phyloP scores from a whole-genome alignment of 1,140 invertebrate species.

The Chymomyza costata region DNA sequence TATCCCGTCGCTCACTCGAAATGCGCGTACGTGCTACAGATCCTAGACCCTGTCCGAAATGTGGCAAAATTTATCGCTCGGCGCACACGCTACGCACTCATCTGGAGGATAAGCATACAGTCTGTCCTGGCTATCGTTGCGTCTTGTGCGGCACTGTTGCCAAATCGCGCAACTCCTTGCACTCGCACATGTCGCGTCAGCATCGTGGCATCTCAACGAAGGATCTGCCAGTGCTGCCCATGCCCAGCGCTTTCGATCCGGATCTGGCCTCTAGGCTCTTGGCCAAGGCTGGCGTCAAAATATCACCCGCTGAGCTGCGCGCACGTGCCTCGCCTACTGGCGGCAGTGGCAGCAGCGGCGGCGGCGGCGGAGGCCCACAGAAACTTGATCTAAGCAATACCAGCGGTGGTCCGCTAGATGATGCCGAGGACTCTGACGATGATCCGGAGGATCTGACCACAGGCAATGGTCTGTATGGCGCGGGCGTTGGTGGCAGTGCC shows the following conservation, averaged over 20 bases:
- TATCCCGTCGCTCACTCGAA: slow-evolving; percentile 85
- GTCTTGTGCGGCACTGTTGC: slow-evolving; percentile 94
- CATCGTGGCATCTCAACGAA: slow-evolving; percentile 94
- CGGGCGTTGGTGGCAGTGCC: slow-evolving; percentile 40
- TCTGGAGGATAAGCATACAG: slow-evolving; percentile 93
- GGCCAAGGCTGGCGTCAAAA: slow-evolving; percentile 91
- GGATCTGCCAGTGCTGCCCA: slow-evolving; percentile 91
- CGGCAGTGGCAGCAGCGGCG: slow-evolving; percentile 83
- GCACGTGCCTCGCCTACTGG: slow-evolving; percentile 87
- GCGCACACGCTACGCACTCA: slow-evolving; percentile 93
- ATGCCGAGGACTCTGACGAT: slow-evolving; percentile 77
- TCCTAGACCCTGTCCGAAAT: slow-evolving; percentile 92
- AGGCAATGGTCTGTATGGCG: slow-evolving; percentile 65
- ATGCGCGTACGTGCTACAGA: slow-evolving; percentile 92
- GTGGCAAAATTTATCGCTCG: slow-evolving; percentile 93
- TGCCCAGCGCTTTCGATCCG: slow-evolving; percentile 93
- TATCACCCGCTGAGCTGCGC: slow-evolving; percentile 86
- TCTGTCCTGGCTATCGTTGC: slow-evolving; percentile 92
- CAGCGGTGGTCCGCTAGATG: slow-evolving; percentile 75
- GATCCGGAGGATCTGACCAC: slow-evolving; percentile 88
- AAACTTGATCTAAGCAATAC: slow-evolving; percentile 81
- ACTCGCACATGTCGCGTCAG: slow-evolving; percentile 94
- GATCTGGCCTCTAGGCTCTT: slow-evolving; percentile 88
- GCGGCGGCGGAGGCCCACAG: slow-evolving; percentile 85
- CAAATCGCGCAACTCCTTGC: slow-evolving; percentile 91